Evolutionary conservation across 2,888 invertebrate species (phyloP).

Genomic region (Trichogramma dendrolimi): DNA sequence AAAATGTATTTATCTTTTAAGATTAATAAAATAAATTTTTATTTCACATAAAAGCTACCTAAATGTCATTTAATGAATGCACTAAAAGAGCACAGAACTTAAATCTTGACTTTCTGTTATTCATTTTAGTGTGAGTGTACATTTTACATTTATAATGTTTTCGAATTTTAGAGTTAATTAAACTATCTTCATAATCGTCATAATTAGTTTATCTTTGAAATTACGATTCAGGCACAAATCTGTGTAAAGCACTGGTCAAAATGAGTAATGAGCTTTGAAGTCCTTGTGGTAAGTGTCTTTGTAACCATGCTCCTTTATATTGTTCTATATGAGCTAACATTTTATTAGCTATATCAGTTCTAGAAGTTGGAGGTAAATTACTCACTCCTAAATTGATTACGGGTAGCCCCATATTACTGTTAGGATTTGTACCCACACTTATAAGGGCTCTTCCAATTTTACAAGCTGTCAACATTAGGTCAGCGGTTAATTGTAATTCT

Average conservation of each 20-base stretch:
- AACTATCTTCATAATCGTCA: no score
- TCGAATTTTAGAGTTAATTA: no score
- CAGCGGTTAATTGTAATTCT: conserved; percentile 60
- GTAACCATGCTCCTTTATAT: conserved; percentile 57
- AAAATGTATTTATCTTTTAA: no score
- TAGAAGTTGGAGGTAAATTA: conserved; percentile 60
- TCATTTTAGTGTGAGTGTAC: no score
- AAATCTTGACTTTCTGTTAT: no score
- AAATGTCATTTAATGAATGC: no score
- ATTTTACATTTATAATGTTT: no score
- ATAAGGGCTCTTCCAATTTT: conserved; percentile 59
- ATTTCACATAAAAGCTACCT: no score
- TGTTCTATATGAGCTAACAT: conserved; percentile 57
- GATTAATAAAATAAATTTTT: no score
- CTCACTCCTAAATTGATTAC: conserved; percentile 61
- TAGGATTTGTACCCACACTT: conserved; percentile 57
- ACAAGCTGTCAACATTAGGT: conserved; percentile 59
- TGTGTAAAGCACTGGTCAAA: conserved; percentile 53
- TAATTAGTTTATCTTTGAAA: conserved; percentile 10
- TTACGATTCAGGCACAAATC: conserved; percentile 52
- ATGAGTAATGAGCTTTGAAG: conserved; percentile 54
- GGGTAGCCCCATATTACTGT: conserved; percentile 56
- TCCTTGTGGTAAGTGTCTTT: conserved; percentile 56
- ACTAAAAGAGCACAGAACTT: no score
- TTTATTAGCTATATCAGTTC: conserved; percentile 65